Evolutionary conservation across 2,888 invertebrate genomes (phyloP).

Genomic region (Eupelmus urozonus): DNA sequence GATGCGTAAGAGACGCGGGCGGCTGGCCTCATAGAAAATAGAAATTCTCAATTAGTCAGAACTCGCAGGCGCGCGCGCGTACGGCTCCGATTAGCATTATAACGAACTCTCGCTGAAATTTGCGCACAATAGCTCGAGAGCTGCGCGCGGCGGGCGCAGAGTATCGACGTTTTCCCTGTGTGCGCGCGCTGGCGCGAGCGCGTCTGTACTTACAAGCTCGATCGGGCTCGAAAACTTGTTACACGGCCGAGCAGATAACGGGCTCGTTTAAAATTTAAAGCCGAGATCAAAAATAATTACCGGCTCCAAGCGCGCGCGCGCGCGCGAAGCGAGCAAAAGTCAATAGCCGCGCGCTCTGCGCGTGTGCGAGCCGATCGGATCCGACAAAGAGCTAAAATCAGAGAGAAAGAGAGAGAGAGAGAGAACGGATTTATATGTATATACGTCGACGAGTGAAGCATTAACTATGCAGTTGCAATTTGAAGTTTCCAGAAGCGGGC

Average conservation of each 20-base stretch:
- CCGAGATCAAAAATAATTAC: conserved; percentile 49
- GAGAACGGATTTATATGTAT: conserved; percentile 8
- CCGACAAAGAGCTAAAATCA: conserved; percentile 7
- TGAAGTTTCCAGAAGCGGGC: conserved; percentile 57
- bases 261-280: conserved; percentile 34
- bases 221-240: conserved; percentile 2
- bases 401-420: conserved; percentile 1
- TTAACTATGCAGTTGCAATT: conserved; percentile 57
- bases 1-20: no score
- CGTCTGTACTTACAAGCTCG: no score
- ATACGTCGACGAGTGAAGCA: conserved; percentile 45
- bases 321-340: conserved; percentile 39
- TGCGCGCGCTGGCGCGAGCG: no score
- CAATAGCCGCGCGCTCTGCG: conserved; percentile 38
- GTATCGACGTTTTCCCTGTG: no score
- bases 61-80: no score
- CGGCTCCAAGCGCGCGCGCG: conserved; percentile 25
- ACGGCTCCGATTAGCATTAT: background rate
- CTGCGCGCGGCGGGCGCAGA: no score
- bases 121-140: background rate
- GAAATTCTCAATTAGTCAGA: no score
- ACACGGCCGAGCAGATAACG: conserved; percentile 15
- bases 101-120: background rate
- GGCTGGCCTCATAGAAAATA: no score
- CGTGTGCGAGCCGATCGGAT: conserved; percentile 37